A percentile compares a stretch with the other conserved stretches of the same genome.
Evolutionary conservation across 1,140 invertebrate genomes (phyloP).

Genomic region (Drosophila nebulosa): DNA sequence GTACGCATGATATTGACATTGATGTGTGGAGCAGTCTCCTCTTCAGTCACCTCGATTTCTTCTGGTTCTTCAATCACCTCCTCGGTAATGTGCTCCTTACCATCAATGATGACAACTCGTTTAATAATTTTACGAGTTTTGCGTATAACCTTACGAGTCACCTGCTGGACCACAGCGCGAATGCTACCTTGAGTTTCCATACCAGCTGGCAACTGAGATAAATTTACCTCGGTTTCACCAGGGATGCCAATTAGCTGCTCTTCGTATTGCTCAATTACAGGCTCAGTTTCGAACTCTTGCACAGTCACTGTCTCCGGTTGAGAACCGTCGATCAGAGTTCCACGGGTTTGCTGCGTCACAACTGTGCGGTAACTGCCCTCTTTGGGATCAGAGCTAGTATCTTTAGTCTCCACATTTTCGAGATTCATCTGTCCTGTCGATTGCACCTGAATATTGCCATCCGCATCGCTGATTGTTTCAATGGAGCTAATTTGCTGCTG

Average conservation of each 20-base stretch:
- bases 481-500: conserved; percentile 83
- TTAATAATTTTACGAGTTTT: conserved; percentile 88
- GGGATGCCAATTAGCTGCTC: conserved; percentile 30
- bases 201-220: conserved; percentile 46
- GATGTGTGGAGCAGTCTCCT: conserved; percentile 87
- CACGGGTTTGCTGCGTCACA: conserved; percentile 60
- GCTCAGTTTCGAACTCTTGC: conserved; percentile 83
- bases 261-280: conserved; percentile 63
- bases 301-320: conserved; percentile 83
- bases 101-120: conserved; percentile 89
- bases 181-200: conserved; percentile 79
- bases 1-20: conserved; percentile 87
- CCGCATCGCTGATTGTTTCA: conserved; percentile 83
- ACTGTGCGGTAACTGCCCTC: conserved; percentile 56
- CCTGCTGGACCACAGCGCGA: conserved; percentile 89
- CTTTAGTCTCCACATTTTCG: conserved; percentile 64
- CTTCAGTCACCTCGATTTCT: conserved; percentile 88
- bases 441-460: conserved; percentile 82
- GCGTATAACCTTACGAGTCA: conserved; percentile 88
- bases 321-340: conserved; percentile 80
- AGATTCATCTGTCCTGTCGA: conserved; percentile 71
- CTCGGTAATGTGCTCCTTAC: conserved; percentile 90
- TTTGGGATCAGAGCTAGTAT: conserved; percentile 51
- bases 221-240: conserved; percentile 56
- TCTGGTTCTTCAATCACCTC: conserved; percentile 92